Base-by-base conservation (phyloP, 2,113 vertebrate genomes). In the Cebidichthys violaceus region DNA sequence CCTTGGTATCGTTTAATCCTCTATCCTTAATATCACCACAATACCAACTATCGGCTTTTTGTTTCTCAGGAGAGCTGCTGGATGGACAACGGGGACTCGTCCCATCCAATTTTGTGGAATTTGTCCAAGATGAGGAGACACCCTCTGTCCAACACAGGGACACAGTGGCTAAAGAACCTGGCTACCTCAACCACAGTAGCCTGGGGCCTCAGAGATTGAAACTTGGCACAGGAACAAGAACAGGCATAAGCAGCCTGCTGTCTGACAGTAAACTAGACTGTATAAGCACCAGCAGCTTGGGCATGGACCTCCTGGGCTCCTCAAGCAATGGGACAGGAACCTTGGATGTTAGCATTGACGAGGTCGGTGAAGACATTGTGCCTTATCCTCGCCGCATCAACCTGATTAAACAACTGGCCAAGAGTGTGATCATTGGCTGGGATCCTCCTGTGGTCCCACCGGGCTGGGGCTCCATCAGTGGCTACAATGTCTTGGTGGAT, bases 351-450 rank as follows among this genome's bases (percentile, higher is more conserved):
- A 97, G 92, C 94, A 96, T 96, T 2, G 97, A 98, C 0, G 97
- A 98, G 88, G 92, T 97, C 3, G 98, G 97, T 93, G 98, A 98
- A 97, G 97, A 99, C 94, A 94, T 96, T 62, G 98, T 99, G 97
- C 98, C 98, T 98, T 99, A 99, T 92, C 98, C 98, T 72, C 93
- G 98, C 77, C 97, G 93, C 94, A 98, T 99, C 93, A 97, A 96
- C 94, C 96, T 99, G 86, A 99, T 99, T 70, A 99, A 99, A 89
- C 98, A 99, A 88, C 96, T 99, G 47, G 98, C 98, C 95, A 98
- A 97, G 96, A 99, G 98, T 86, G 97, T 98, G 59, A 99, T 99
- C 86, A 96, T 99, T 93, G 96, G 97, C 94, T 99, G 98, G 98
- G 98, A 99, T 85, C 95, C 98, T 1, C 97, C 98, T 0, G 94